Evolutionary conservation across 2,113 vertebrate genomes (phyloP).

Genomic region (Pteropus alecto): DNA sequence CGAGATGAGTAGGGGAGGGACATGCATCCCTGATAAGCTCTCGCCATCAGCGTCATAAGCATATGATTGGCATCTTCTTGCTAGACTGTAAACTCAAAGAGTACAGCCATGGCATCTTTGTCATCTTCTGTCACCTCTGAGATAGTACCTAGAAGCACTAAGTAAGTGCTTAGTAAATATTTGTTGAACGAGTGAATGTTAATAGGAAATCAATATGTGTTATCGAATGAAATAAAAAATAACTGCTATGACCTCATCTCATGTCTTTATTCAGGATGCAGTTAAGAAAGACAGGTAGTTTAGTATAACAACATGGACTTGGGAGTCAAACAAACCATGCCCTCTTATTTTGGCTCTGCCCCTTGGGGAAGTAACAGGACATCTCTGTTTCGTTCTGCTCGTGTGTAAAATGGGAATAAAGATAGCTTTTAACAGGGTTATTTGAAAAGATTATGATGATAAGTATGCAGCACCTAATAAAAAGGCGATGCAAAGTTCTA

Average conservation of each 20-base stretch:
- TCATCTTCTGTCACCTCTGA: slow-evolving; percentile 18
- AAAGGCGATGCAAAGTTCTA: background rate
- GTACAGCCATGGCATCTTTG: background rate
- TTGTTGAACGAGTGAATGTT: background rate
- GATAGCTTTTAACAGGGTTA: background rate
- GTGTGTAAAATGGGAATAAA: background rate
- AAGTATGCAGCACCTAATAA: background rate
- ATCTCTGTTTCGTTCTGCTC: background rate
- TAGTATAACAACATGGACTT: background rate
- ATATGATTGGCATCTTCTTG: background rate
- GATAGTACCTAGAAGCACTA: background rate
- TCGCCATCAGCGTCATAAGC: background rate
- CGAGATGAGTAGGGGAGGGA: background rate
- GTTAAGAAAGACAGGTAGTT: background rate
- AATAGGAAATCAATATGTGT: background rate
- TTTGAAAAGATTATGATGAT: background rate
- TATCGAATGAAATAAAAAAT: slow-evolving; percentile 49
- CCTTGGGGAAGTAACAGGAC: background rate
- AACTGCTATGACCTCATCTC: background rate
- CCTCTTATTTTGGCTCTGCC: background rate
- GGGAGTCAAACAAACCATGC: background rate
- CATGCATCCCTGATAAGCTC: background rate
- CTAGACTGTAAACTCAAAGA: background rate
- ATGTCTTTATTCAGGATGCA: background rate
- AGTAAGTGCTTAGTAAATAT: slow-evolving; percentile 38